phyloP scores from a whole-genome alignment of 2,113 vertebrate genomes.

The Pterocles burchelli region DNA sequence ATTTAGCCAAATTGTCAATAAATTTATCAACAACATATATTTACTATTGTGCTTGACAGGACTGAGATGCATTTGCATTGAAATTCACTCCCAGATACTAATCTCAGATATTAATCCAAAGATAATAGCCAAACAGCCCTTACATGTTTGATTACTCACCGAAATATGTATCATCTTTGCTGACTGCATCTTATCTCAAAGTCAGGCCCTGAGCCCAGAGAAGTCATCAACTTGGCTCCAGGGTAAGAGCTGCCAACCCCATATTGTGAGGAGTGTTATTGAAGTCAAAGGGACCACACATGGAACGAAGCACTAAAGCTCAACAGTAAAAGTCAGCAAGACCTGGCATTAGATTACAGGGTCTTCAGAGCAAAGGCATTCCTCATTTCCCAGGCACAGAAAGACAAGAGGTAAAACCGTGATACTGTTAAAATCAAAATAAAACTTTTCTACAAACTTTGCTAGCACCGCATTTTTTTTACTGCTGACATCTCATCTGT shows the following conservation, averaged over 20 bases:
- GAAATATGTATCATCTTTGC: not conserved
- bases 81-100: not conserved
- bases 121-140: not conserved
- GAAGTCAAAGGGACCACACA: constrained; percentile 52
- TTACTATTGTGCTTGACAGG: not conserved
- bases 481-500: not conserved
- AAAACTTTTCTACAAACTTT: not conserved
- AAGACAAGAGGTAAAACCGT: not conserved
- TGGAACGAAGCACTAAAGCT: not conserved
- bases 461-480: not conserved
- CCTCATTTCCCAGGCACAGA: constrained; percentile 9
- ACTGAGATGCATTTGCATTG: not conserved
- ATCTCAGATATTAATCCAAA: constrained; percentile 34
- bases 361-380: constrained; percentile 17
- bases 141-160: not conserved
- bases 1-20: not conserved
- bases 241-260: not conserved
- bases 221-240: not conserved
- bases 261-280: not conserved
- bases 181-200: not conserved
- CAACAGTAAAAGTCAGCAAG: not conserved
- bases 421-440: not conserved
- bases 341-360: constrained; percentile 49
- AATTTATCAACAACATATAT: not conserved
- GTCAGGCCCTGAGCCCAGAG: not conserved